These are phyloP conservation scores for Sipha maydis DNA, from an alignment of 2,888 invertebrate species.

Conservation along the genomic window DNA sequence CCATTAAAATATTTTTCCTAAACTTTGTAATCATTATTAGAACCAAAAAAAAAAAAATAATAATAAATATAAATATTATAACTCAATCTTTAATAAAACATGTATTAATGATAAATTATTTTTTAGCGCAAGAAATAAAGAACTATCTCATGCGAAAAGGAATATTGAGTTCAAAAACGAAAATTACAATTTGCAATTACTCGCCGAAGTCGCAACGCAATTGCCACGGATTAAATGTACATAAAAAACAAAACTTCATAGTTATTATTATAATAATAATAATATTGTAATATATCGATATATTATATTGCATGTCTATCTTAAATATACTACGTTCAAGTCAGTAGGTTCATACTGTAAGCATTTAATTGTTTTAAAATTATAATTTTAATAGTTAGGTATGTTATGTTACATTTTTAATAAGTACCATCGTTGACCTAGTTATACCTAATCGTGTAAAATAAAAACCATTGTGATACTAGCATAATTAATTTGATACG, in stretches of 20 bases:
- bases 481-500: neutral
- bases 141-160: neutral
- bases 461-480: neutral
- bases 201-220: constrained; percentile 46
- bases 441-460: neutral
- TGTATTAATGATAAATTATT: neutral
- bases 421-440: neutral
- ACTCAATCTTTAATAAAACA: neutral
- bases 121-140: constrained; percentile 3
- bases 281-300: neutral
- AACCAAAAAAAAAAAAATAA: too few relatives aligned
- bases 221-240: constrained; percentile 19
- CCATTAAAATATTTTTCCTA: too few relatives aligned
- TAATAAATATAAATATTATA: neutral
- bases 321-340: neutral
- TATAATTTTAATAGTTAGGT: constrained; percentile 6
- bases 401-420: neutral
- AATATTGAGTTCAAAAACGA: constrained; percentile 8
- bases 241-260: neutral
- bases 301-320: neutral
- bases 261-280: too few relatives aligned
- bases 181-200: constrained; percentile 55
- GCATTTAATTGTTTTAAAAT: constrained; percentile 35
- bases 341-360: constrained; percentile 23
- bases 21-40: too few relatives aligned